phyloP scores from a whole-genome alignment of 2,113 vertebrate species.

The Globicephala melas region DNA sequence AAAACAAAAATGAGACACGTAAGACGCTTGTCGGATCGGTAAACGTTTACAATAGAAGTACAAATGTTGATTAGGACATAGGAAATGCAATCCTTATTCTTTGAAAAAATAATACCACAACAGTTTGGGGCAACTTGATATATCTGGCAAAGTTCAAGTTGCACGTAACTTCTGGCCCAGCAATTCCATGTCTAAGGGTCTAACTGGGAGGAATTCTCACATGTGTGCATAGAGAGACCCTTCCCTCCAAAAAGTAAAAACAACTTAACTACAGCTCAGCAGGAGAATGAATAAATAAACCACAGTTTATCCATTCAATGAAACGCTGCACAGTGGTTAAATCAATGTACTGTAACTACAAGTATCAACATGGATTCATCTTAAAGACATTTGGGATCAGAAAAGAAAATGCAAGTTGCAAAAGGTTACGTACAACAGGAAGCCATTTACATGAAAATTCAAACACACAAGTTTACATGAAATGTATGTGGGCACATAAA shows the following conservation, averaged over 20 bases:
- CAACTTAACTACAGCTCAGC: background rate
- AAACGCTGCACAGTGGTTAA: background rate
- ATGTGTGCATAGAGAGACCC: background rate
- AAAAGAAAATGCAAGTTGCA: background rate
- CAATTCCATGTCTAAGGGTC: background rate
- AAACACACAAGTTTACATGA: background rate
- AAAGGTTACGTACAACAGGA: background rate
- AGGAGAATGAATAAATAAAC: background rate
- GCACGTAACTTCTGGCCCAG: background rate
- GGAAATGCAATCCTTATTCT: background rate
- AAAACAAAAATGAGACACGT: background rate
- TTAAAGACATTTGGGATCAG: background rate
- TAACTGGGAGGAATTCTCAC: background rate
- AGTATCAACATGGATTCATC: background rate
- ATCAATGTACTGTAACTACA: background rate
- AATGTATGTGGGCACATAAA: background rate
- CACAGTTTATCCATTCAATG: background rate
- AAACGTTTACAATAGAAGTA: background rate
- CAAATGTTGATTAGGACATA: background rate
- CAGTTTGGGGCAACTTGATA: background rate
- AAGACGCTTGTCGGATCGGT: background rate
- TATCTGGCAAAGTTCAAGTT: background rate
- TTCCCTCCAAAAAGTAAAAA: background rate
- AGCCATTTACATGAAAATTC: background rate
- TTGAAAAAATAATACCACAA: background rate